Evolutionary conservation across 2,888 invertebrate species (phyloP).

Genomic region (Anarsia innoxiella): DNA sequence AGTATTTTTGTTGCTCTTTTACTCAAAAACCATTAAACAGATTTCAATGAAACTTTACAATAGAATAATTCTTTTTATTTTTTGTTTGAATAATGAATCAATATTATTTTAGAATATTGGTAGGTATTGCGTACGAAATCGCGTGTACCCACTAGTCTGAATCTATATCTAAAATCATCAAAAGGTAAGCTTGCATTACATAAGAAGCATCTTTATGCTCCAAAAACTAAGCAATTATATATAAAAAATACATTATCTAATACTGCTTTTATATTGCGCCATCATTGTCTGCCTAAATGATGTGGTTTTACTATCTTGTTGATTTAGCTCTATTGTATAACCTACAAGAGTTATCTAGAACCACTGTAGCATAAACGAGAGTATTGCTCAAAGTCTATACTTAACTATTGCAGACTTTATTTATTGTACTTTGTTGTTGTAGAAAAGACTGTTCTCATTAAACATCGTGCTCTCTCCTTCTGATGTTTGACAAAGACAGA

Average conservation of each 20-base stretch:
- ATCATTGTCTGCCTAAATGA: conserved; percentile 23
- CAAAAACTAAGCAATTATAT: not conserved
- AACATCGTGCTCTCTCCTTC: no score
- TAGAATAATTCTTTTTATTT: no score
- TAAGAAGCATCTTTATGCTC: not conserved
- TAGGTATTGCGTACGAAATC: not conserved
- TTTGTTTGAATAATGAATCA: not conserved
- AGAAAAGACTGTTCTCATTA: not conserved
- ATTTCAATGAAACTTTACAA: no score
- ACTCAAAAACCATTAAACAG: no score
- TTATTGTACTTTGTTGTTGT: not conserved
- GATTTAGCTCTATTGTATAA: not conserved
- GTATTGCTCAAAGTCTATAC: no score
- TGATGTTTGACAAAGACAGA: no score
- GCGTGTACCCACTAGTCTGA: not conserved
- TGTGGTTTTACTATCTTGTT: not conserved
- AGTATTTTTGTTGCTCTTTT: no score
- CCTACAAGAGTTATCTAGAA: not conserved
- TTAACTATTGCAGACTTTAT: not conserved
- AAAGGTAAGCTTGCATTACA: not conserved
- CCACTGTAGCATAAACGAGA: not conserved
- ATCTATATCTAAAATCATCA: not conserved
- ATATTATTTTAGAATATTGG: not conserved
- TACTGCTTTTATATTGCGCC: not conserved
- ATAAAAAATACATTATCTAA: conserved; percentile 1